Evolutionary conservation across 1,140 invertebrate genomes (phyloP), one percentile per base, ranked within the genome.

Genomic region (Antheraea pernyi): DNA sequence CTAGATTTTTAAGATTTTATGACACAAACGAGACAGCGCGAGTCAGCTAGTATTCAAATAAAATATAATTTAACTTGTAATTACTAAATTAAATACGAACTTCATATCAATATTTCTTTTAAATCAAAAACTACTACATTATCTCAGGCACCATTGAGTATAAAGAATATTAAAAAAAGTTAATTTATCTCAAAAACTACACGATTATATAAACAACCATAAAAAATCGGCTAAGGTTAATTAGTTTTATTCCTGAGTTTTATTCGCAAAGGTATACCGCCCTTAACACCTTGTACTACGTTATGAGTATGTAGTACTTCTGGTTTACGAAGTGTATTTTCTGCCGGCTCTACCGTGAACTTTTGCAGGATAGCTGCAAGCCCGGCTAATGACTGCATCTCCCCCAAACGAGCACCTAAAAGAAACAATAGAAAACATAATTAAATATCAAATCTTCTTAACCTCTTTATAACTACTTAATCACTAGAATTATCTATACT

Each of bases 381-480:
- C 0, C 74, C 74, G 0, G 68, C 71, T 46, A 75, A 18, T 3
- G 74, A 75, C 66, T 73, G 70, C 70, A 75, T 71, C 48, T 72
- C 63, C 9, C 71, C 70, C 1, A 75, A 67, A 30, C 71, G 65
- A 18, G 65, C 65, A 7, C 70, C 70, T 75, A 71, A 30, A 30
- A 30, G 22, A 9, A 62, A 68, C 11, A 30, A 42, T n/a, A 69
- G 13, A 65, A 16, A 22, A 63, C 19, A 30, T 19, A 60, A 60
- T 10, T 10, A 60, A 60, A 60, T 18, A 60, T 60, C 59, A 60
- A 16, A 59, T 59, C 19, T 59, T 19, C 53, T 59, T 59, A 7
- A n/a, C 19, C 11, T 59, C 8, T 59, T 59, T 59, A 30, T 30
- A 30, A 10, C n/a, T 58, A 58, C 48, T 58, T 16, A 16, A 16